phyloP scores from a whole-genome alignment of 2,113 vertebrate genomes.

The Galemys pyrenaicus region DNA sequence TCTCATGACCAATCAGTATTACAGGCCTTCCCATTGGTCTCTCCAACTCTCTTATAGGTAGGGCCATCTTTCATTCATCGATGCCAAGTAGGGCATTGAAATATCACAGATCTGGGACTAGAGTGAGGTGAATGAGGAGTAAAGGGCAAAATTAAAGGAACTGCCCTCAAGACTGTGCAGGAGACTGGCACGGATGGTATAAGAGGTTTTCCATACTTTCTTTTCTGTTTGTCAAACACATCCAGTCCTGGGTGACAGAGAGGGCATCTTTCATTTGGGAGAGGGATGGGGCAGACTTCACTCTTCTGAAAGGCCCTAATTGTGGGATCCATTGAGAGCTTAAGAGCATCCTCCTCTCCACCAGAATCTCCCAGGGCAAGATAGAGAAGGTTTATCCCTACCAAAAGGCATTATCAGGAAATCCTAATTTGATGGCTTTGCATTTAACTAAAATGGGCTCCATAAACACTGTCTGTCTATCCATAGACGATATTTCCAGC shows the following conservation, averaged over 20 bases:
- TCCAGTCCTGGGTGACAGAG: neutral
- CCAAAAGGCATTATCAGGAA: neutral
- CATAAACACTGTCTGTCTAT: neutral
- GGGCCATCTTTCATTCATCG: neutral
- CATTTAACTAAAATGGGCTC: neutral
- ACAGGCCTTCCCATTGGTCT: neutral
- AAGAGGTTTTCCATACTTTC: neutral
- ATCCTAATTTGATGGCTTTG: neutral
- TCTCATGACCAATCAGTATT: neutral
- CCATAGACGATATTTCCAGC: neutral
- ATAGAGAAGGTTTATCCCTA: neutral
- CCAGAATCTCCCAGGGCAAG: neutral
- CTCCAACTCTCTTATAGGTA: neutral
- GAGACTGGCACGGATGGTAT: neutral
- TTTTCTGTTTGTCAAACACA: neutral
- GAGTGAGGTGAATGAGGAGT: neutral
- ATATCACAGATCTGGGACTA: neutral
- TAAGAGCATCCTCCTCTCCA: neutral
- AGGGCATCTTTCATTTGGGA: neutral
- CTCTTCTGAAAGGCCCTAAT: neutral
- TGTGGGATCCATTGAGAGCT: neutral
- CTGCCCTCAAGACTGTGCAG: neutral
- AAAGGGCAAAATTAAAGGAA: neutral
- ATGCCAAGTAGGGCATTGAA: neutral
- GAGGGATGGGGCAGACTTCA: neutral